A percentile compares a stretch with the other conserved stretches of the same genome.
Conservation (phyloP, 1,140 invertebrate genomes). For the Ips nitidus region DNA sequence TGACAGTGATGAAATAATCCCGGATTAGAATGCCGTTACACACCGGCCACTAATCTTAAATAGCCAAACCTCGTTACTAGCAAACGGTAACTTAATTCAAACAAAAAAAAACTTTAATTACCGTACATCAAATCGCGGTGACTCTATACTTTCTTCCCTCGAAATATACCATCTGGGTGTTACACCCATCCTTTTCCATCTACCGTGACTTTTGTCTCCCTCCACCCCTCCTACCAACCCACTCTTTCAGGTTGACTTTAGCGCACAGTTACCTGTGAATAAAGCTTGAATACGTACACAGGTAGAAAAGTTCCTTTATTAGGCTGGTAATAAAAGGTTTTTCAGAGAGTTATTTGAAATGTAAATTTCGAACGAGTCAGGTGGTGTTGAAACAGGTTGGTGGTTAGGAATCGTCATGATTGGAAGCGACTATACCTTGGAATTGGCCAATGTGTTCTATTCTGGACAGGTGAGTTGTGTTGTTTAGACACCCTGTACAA, state of each 20-base stretch:
- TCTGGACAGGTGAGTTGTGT: slow-evolving; percentile 72
- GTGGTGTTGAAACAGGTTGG: too few relatives aligned
- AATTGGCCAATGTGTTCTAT: slow-evolving; percentile 86
- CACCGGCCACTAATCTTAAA: too few relatives aligned
- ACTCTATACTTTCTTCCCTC: slow-evolving; percentile 19
- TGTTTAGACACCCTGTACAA: too few relatives aligned
- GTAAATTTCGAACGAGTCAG: slow-evolving; percentile 1
- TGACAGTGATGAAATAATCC: too few relatives aligned
- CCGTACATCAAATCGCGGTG: neutral
- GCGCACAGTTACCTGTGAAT: slow-evolving; percentile 22
- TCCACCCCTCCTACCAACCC: slow-evolving; percentile 11
- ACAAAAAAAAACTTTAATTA: neutral
- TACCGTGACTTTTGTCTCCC: slow-evolving; percentile 19
- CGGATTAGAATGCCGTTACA: too few relatives aligned
- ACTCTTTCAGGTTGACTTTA: slow-evolving; percentile 16
- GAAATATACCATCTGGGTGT: slow-evolving; percentile 16
- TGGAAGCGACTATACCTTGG: slow-evolving; percentile 79
- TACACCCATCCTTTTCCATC: slow-evolving; percentile 16
- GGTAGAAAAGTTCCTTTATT: slow-evolving; percentile 22
- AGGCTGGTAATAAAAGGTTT: neutral
- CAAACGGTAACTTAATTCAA: too few relatives aligned
- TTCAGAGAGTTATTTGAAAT: slow-evolving; percentile 16
- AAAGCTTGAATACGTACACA: slow-evolving; percentile 8
- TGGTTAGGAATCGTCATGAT: slow-evolving; percentile 56
- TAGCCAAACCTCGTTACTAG: too few relatives aligned